Conservation (phyloP, 2,113 vertebrate species). For the Centropus bengalensis region DNA sequence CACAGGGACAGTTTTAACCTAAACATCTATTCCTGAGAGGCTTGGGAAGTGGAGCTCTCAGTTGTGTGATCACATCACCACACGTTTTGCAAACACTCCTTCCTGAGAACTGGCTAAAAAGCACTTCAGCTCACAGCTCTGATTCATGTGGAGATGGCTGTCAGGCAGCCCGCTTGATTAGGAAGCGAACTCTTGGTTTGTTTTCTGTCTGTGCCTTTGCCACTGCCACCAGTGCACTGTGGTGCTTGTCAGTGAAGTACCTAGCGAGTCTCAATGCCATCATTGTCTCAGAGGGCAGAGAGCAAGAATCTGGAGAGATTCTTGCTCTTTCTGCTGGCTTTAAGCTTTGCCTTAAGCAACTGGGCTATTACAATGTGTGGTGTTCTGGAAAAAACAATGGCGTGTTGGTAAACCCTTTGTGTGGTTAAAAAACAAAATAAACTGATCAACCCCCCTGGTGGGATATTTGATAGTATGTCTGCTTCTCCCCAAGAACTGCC, state of each 20-base stretch:
- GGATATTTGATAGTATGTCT: neutral
- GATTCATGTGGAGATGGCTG: neutral
- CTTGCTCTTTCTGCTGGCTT: neutral
- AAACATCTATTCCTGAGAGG: neutral
- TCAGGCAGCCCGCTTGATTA: neutral
- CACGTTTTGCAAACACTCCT: neutral
- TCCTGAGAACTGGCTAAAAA: neutral
- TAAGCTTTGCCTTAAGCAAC: neutral
- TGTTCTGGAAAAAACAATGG: neutral
- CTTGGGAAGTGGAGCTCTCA: neutral
- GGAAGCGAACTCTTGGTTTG: neutral
- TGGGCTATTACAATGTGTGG: neutral
- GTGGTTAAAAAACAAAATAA: neutral
- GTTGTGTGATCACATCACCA: neutral
- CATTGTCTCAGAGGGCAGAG: neutral
- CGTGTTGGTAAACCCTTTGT: neutral
- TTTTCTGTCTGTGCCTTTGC: neutral
- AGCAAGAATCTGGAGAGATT: neutral
- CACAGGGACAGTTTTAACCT: neutral
- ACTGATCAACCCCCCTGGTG: neutral
- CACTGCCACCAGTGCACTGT: neutral
- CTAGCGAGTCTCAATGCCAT: neutral
- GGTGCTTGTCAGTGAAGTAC: neutral
- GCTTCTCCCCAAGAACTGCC: neutral
- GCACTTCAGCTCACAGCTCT: neutral